Evolutionary conservation across 2,888 invertebrate species (phyloP).

Genomic region (Epicampocera succincta): DNA sequence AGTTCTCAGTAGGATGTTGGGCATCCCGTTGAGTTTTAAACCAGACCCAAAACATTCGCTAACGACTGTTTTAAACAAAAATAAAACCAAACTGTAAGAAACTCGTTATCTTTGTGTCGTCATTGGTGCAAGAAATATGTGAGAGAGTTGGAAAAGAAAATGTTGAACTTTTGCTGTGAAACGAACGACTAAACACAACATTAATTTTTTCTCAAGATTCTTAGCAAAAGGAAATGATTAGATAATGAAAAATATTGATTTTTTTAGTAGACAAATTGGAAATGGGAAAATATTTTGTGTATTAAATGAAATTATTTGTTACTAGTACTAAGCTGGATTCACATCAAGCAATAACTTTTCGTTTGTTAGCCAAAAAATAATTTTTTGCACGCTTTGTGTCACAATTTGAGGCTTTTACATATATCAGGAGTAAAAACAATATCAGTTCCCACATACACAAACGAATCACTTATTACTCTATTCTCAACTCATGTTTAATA

Average conservation of each 20-base stretch:
- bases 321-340: too few species aligned
- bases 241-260: not conserved
- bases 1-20: constrained; percentile 60
- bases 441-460: too few species aligned
- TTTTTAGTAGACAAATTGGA: too few species aligned
- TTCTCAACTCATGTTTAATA: too few species aligned
- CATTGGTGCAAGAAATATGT: constrained; percentile 3
- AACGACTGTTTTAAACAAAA: constrained; percentile 20
- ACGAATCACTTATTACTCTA: too few species aligned
- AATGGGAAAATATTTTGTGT: not conserved
- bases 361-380: too few species aligned
- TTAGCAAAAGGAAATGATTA: not conserved
- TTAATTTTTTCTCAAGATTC: constrained; percentile 18
- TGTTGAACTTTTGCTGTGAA: constrained; percentile 7
- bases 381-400: too few species aligned
- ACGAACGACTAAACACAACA: constrained; percentile 2
- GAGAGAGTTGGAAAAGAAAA: constrained; percentile 5
- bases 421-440: too few species aligned
- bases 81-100: constrained; percentile 14
- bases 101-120: constrained; percentile 21
- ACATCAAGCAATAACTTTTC: too few species aligned
- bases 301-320: too few species aligned
- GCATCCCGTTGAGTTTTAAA: constrained; percentile 56
- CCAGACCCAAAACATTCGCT: constrained; percentile 42
- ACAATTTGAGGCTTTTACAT: too few species aligned